Conservation (phyloP, 2,888 invertebrate species). For the Pantelozetes paolii region DNA sequence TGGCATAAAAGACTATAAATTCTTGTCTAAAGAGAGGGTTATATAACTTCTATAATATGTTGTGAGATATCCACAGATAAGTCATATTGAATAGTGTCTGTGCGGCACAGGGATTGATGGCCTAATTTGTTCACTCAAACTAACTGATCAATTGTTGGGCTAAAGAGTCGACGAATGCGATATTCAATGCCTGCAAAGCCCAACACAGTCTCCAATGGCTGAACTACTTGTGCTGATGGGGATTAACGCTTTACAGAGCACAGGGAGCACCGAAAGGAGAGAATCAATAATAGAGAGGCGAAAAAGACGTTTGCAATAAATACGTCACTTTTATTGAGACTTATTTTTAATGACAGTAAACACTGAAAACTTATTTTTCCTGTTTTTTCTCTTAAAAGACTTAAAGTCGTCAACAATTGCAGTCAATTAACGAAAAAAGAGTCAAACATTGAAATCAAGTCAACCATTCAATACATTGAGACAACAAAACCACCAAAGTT, state of each 20-base stretch:
- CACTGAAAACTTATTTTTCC: not conserved
- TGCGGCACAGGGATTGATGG: constrained; percentile 11
- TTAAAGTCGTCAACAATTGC: too few species aligned
- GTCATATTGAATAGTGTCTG: not conserved
- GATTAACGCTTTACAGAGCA: constrained; percentile 2
- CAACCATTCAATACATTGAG: too few species aligned
- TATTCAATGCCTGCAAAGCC: too few species aligned
- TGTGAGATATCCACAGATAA: not conserved
- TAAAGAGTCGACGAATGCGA: not conserved
- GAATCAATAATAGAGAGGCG: not conserved
- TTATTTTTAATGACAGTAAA: constrained; percentile 25
- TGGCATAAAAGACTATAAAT: not conserved
- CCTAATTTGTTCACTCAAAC: constrained; percentile 29
- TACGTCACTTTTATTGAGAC: constrained; percentile 6
- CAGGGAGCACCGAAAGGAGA: not conserved
- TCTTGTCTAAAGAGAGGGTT: not conserved
- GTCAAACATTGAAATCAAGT: too few species aligned
- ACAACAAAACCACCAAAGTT: too few species aligned
- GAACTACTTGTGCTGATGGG: constrained; percentile 5
- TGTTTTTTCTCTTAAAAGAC: not conserved
- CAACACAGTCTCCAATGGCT: not conserved
- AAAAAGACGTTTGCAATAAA: not conserved
- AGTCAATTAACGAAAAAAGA: too few species aligned
- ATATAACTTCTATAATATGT: not conserved
- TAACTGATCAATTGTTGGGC: constrained; percentile 21